Evolutionary conservation across 2,888 invertebrate genomes (phyloP), one percentile per base, ranked within the genome.

Genomic region (Drosophila flavopinicola): DNA sequence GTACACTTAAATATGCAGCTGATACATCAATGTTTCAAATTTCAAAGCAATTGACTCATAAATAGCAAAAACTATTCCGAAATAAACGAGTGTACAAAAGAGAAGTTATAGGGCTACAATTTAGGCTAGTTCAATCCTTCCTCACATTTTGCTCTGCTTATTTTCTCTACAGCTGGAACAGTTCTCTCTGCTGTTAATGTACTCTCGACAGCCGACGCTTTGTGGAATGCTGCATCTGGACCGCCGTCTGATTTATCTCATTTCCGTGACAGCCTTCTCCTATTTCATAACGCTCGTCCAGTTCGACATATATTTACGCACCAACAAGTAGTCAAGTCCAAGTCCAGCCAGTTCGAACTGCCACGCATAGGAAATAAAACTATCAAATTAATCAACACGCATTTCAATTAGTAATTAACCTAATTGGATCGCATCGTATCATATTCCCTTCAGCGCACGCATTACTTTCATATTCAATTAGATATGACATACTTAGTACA

Each of bases 281-380:
- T 88, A 88, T 30, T 88, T 89, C 49, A 88, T 88, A 32, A 88
- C 88, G 9, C 71, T 89, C 15, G 80, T 88, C n/a, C 88, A 88
- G 35, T 88, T 88, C 42, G 85, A 88, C 59, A 33, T 85, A 1
- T 71, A 82, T 60, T 20, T 78, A 24, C 78, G 78, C 10, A 71
- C 23, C n/a, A 39, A 15, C 24, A 41, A 65, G 1, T 47, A 54
- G 33, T 3, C 13, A 3, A 11, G 27, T 42, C n/a, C n/a, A n/a
- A n/a, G n/a, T 3, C 5, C 6, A 1, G 15, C 41, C 24, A 1
- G 6, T 17, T 25, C 39, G 20, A 41, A 42, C 29, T 35, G 13
- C 11, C n/a, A n/a, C n/a, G 11, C n/a, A 10, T 10, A 25, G 9
- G 20, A 11, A 45, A 39, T 35, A 6, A 23, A 6, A 6, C 30